A percentile compares a stretch with the other conserved stretches of the same genome.
Conservation (phyloP, 2,888 invertebrate species). For the Pyrocoelia pectoralis region DNA sequence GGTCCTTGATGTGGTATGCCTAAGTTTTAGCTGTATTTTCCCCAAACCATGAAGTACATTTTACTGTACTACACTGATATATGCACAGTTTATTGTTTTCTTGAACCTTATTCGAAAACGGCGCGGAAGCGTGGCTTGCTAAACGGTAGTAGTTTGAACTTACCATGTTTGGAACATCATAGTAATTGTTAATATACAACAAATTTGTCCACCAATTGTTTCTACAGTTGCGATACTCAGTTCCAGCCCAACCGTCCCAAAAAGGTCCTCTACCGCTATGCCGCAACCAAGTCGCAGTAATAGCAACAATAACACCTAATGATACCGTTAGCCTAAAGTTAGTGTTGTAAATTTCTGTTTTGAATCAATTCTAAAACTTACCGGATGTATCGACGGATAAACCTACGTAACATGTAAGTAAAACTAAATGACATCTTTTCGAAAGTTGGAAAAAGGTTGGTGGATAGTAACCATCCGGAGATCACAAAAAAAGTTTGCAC, state of each 20-base stretch:
- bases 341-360: not conserved
- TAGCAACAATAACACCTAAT: constrained; percentile 40
- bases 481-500: constrained; percentile 21
- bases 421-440: constrained; percentile 14
- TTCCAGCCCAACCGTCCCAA: constrained; percentile 45
- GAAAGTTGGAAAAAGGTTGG: constrained; percentile 6
- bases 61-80: too few relatives aligned
- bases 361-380: constrained; percentile 7
- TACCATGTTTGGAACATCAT: constrained; percentile 46
- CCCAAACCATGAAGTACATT: too few relatives aligned
- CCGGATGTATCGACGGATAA: constrained; percentile 23
- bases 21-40: too few relatives aligned
- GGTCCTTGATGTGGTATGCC: too few relatives aligned
- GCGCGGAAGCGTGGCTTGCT: too few relatives aligned
- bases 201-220: constrained; percentile 50
- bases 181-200: constrained; percentile 47
- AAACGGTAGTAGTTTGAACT: not conserved
- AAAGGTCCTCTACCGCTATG: constrained; percentile 46
- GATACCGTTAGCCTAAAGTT: constrained; percentile 46
- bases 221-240: constrained; percentile 46
- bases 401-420: constrained; percentile 9
- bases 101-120: too few relatives aligned
- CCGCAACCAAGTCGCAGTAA: constrained; percentile 46
- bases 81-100: too few relatives aligned
- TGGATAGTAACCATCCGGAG: constrained; percentile 16